A percentile compares a stretch with the other conserved stretches of the same genome.
These are phyloP conservation scores for Yponomeuta cagnagella DNA, from an alignment of 2,888 invertebrate genomes.

Conservation along the genomic window DNA sequence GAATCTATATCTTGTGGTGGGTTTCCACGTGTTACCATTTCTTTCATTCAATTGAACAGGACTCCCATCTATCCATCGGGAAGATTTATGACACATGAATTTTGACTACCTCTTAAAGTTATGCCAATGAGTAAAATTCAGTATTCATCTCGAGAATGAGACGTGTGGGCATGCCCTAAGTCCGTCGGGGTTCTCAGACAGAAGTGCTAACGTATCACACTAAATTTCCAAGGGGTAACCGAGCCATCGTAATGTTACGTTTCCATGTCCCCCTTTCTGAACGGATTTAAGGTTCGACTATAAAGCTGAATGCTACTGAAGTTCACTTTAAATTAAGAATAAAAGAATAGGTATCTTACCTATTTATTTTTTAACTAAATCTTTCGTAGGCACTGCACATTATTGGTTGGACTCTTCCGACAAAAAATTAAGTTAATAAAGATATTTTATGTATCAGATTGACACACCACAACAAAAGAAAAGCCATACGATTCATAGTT, in stretches of 20 bases:
- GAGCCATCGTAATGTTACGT: conserved; percentile 24
- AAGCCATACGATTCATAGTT: no score
- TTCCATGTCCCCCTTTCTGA: conserved; percentile 31
- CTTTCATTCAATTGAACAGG: conserved; percentile 51
- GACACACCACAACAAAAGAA: no score
- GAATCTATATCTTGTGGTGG: background rate
- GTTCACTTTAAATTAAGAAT: background rate
- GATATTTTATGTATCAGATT: no score
- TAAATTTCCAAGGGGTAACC: background rate
- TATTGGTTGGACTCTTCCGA: no score
- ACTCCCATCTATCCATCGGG: conserved; percentile 37
- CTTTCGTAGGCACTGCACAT: no score
- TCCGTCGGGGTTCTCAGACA: background rate
- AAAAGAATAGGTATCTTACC: no score
- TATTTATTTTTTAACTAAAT: no score
- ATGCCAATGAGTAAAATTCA: conserved; percentile 45
- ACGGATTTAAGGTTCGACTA: conserved; percentile 44
- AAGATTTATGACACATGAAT: conserved; percentile 38
- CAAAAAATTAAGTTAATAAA: no score
- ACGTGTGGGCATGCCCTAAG: background rate
- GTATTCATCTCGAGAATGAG: background rate
- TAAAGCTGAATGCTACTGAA: conserved; percentile 32
- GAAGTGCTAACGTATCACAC: background rate
- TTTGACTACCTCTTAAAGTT: conserved; percentile 34
- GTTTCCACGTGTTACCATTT: background rate